Percentiles rank a stretch among this genome's conserved stretches.
Evolutionary conservation across 2,888 invertebrate species (phyloP).

Genomic region (Thecocarcelia acutangulata): DNA sequence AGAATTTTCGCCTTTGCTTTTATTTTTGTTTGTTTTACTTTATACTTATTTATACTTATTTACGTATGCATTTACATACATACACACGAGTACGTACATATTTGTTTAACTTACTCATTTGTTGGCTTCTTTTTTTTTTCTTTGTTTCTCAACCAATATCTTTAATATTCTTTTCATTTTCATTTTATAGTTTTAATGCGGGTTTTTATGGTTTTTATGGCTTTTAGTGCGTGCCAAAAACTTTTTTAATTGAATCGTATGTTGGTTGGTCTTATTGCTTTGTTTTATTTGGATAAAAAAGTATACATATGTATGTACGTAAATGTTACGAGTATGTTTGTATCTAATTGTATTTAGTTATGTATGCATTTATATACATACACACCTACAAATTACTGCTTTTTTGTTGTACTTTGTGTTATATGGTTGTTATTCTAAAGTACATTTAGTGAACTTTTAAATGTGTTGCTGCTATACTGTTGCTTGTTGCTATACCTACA

Average conservation of each 20-base stretch:
- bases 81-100: too few species aligned
- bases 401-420: constrained; percentile 28
- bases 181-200: constrained; percentile 80
- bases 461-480: constrained; percentile 19
- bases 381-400: background rate
- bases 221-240: constrained; percentile 81
- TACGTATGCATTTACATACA: background rate
- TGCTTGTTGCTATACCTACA: background rate
- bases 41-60: background rate
- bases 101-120: background rate
- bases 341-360: too few species aligned
- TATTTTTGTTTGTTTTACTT: constrained; percentile 33
- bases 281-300: constrained; percentile 53
- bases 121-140: constrained; percentile 4
- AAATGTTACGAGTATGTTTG: too few species aligned
- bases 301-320: too few species aligned
- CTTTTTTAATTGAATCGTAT: constrained; percentile 80
- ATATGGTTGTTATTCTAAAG: background rate
- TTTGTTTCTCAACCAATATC: constrained; percentile 61
- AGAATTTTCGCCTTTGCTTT: constrained; percentile 14
- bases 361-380: background rate
- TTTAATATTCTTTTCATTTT: constrained; percentile 78
- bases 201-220: constrained; percentile 81
- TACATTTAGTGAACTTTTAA: too few species aligned
- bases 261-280: constrained; percentile 62